Evolutionary conservation across 2,888 invertebrate species (phyloP), one percentile per base, ranked within the genome.

Genomic region (Autographa gamma): DNA sequence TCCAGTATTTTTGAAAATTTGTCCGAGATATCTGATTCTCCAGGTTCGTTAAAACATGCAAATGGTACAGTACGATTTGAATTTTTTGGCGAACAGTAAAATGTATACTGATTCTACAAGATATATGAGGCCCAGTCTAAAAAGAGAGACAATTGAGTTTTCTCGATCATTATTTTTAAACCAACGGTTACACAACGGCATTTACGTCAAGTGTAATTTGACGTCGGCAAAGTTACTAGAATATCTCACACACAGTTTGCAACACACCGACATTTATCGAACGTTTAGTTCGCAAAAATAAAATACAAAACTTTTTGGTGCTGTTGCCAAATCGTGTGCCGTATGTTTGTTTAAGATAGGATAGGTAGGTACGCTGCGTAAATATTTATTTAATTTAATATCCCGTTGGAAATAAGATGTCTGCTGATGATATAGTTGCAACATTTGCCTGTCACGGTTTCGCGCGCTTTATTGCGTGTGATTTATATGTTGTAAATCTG

Each of bases 381-480:
- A 79, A 79, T 76, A 79, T 80, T 80, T 82, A 75, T 77, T 70
- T 18, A 73, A 72, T 38, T 66, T 71, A 71, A 58, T 70, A 60
- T 67, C 18, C 63, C 38, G 65, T 67, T 63, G 52, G 69, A 73
- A 73, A 68, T 74, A 69, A 79, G n/a, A 66, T 52, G 64, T 76
- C 65, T 58, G 63, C 65, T 58, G 63, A 70, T 73, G 73, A 77
- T 77, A 54, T 66, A 75, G 60, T 62, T 62, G 63, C 63, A 75
- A 75, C 75, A 77, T 79, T 79, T 77, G 75, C 68, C 66, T 75
- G 75, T 75, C 54, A 66, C 9, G 65, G 31, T 48, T 41, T 56
- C 54, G 43, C 18, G 11, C 25, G 34, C 8, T 38, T 59, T 65
- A 52, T 59, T 65, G 18, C 48, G n/a, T 48, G 60, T 66, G 58